Evolutionary conservation across 2,113 vertebrate species (phyloP).

Genomic region (Sceloporus tristichus): DNA sequence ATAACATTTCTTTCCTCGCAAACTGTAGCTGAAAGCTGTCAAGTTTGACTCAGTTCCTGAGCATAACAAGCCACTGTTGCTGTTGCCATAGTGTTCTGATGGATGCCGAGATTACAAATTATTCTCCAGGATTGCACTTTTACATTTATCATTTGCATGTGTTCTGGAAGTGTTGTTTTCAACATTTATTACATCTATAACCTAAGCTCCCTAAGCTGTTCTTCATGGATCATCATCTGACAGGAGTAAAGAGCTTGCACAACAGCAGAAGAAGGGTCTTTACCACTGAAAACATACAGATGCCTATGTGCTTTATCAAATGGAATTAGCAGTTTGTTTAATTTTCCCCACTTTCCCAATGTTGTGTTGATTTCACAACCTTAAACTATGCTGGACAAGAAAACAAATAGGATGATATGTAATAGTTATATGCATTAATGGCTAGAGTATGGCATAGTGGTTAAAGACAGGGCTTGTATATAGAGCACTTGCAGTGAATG

Average conservation of each 20-base stretch:
- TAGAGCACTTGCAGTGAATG: no score
- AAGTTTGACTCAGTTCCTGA: slow-evolving; percentile 43
- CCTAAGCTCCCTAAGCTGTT: slow-evolving; percentile 44
- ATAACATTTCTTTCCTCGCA: slow-evolving; percentile 55
- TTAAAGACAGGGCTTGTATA: no score
- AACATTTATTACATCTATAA: slow-evolving; percentile 58
- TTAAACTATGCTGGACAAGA: neutral
- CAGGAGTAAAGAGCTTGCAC: slow-evolving; percentile 27
- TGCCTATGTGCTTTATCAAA: slow-evolving; percentile 42
- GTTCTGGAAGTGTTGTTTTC: slow-evolving; percentile 47
- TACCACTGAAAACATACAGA: slow-evolving; percentile 25
- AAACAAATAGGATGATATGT: neutral
- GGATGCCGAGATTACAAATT: slow-evolving; percentile 49
- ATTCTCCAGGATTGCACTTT: slow-evolving; percentile 39
- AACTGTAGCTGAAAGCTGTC: slow-evolving; percentile 59
- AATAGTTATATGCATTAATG: no score
- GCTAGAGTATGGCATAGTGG: no score
- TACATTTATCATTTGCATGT: slow-evolving; percentile 53
- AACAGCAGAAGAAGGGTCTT: slow-evolving; percentile 43
- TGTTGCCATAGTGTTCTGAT: slow-evolving; percentile 39
- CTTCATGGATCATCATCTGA: slow-evolving; percentile 37
- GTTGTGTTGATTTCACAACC: neutral
- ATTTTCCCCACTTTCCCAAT: slow-evolving; percentile 40
- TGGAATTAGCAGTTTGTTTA: slow-evolving; percentile 35
- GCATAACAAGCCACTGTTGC: slow-evolving; percentile 50